Percentiles rank a stretch among this genome's conserved stretches.
Conservation (phyloP, 2,113 vertebrate species). For the Xenopus laevis region DNA sequence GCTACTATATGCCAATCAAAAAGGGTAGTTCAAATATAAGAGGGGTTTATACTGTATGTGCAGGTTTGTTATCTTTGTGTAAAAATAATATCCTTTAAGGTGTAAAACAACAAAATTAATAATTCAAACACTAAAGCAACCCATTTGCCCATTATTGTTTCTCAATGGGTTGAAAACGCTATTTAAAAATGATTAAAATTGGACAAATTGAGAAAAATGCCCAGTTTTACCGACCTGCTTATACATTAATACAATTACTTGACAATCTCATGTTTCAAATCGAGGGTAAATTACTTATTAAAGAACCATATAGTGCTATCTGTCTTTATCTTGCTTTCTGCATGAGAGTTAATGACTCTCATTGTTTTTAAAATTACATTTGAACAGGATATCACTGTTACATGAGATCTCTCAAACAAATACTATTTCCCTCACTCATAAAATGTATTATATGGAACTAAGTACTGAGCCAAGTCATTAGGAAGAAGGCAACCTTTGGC, state of each 20-base stretch:
- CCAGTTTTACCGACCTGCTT: conserved; percentile 75
- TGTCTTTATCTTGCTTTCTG: conserved; percentile 89
- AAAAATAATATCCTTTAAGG: conserved; percentile 62
- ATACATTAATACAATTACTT: conserved; percentile 86
- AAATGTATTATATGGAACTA: conserved; percentile 83
- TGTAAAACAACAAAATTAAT: conserved; percentile 69
- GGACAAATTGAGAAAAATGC: conserved; percentile 66
- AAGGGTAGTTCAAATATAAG: neutral
- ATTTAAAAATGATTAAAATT: conserved; percentile 71
- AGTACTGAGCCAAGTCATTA: conserved; percentile 72
- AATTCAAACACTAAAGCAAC: conserved; percentile 58
- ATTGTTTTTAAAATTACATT: conserved; percentile 97
- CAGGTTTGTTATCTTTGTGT: conserved; percentile 47
- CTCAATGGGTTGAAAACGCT: conserved; percentile 66
- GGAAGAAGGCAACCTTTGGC: conserved; percentile 69
- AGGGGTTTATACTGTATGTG: neutral
- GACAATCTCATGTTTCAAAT: conserved; percentile 82
- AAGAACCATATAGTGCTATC: conserved; percentile 86
- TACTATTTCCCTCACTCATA: conserved; percentile 88
- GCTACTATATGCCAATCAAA: neutral
- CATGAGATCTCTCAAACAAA: conserved; percentile 88
- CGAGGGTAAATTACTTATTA: conserved; percentile 89
- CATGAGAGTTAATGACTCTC: conserved; percentile 84
- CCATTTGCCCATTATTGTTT: conserved; percentile 63
- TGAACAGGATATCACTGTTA: conserved; percentile 92